These are phyloP conservation scores for Hemistola chrysoprasaria DNA, from an alignment of 2,888 invertebrate species.

Conservation along the genomic window DNA sequence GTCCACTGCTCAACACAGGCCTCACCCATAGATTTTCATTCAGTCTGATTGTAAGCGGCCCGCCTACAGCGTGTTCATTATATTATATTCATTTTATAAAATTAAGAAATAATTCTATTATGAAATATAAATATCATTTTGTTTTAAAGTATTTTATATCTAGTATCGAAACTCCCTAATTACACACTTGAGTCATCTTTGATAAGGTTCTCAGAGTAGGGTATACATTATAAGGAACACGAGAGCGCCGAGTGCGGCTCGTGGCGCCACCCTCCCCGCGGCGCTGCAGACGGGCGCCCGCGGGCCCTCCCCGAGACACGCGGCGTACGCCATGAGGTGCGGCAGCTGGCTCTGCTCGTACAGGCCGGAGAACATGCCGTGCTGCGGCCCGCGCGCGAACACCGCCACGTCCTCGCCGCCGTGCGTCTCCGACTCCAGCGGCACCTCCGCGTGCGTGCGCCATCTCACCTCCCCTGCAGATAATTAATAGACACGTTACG, in stretches of 20 bases:
- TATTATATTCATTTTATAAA: too few species aligned
- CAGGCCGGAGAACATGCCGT: constrained; percentile 88
- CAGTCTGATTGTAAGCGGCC: too few species aligned
- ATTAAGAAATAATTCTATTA: too few species aligned
- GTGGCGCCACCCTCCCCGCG: constrained; percentile 6
- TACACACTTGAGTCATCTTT: too few species aligned
- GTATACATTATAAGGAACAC: too few species aligned
- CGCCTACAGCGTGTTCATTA: too few species aligned
- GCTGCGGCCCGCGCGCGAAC: constrained; percentile 86
- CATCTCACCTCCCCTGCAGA: constrained; percentile 36
- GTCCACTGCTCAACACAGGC: too few species aligned
- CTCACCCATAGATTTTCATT: too few species aligned
- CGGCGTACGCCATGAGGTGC: constrained; percentile 87
- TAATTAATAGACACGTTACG: not conserved
- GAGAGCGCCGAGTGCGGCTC: not conserved
- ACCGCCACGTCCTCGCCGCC: constrained; percentile 91
- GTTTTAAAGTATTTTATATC: too few species aligned
- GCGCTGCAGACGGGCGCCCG: constrained; percentile 47
- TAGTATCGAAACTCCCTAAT: too few species aligned
- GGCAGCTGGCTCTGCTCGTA: constrained; percentile 90
- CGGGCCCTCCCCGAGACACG: constrained; percentile 84
- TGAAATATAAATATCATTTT: too few species aligned
- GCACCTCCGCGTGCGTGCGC: constrained; percentile 71
- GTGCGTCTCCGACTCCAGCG: constrained; percentile 84
- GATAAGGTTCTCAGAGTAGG: too few species aligned